Percentiles rank a stretch among this genome's conserved stretches.
Conservation (phyloP, 2,888 invertebrate species). For the Belgica antarctica region DNA sequence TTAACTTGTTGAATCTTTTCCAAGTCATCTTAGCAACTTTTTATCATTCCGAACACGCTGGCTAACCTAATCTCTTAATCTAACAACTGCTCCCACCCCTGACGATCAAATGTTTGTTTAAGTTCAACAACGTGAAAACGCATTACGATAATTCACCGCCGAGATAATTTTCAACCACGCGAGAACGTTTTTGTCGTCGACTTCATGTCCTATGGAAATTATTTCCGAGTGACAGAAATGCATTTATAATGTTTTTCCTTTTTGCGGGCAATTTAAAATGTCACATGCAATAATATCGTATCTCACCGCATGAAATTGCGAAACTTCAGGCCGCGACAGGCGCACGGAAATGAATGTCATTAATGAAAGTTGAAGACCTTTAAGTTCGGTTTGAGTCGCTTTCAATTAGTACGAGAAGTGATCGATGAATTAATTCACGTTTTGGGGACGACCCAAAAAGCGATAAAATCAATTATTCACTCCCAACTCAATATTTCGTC, state of each 20-base stretch:
- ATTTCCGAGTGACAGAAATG: constrained; percentile 9
- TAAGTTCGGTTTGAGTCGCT: background rate
- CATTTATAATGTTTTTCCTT: constrained; percentile 1
- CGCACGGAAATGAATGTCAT: background rate
- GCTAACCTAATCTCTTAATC: no score
- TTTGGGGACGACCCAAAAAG: background rate
- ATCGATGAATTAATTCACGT: background rate
- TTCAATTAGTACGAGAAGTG: background rate
- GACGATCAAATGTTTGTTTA: background rate
- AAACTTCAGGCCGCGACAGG: background rate
- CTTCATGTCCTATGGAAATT: background rate
- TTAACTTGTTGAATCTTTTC: no score
- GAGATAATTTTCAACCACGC: background rate
- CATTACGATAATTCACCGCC: background rate
- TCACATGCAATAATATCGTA: constrained; percentile 40
- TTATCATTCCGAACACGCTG: no score
- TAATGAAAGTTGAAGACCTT: background rate
- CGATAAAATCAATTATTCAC: constrained; percentile 6
- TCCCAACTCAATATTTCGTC: background rate
- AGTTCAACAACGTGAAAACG: background rate
- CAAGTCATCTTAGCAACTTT: no score
- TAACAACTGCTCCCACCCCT: background rate
- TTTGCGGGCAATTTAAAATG: constrained; percentile 32
- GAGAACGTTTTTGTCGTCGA: background rate
- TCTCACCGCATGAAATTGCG: background rate